Percentiles rank a stretch among this genome's conserved stretches.
phyloP scores from a whole-genome alignment of 2,888 invertebrate genomes.

The Caenorhabditis sp. region DNA sequence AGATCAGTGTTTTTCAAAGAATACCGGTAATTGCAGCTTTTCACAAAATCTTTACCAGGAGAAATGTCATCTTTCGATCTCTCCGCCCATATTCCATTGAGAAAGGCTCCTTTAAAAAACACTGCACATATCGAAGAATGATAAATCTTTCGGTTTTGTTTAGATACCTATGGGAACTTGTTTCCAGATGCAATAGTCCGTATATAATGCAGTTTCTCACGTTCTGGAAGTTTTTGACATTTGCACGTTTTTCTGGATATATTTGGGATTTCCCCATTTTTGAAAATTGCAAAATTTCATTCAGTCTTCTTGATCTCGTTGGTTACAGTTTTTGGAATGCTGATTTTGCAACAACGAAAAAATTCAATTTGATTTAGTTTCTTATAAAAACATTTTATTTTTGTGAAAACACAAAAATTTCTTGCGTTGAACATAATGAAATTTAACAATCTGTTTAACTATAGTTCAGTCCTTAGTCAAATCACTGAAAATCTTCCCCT shows the following conservation, averaged over 20 bases:
- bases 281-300: neutral
- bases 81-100: neutral
- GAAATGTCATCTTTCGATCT: neutral
- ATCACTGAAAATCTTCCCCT: too few relatives aligned
- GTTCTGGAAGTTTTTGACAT: neutral
- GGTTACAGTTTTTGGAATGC: neutral
- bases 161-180: neutral
- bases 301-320: neutral
- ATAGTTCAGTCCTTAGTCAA: too few relatives aligned
- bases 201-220: neutral
- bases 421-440: too few relatives aligned
- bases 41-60: neutral
- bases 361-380: too few relatives aligned
- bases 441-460: too few relatives aligned
- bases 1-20: neutral
- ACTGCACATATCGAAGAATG: neutral
- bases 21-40: neutral
- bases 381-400: too few relatives aligned
- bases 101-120: neutral
- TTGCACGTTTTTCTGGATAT: neutral
- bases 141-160: neutral
- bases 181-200: neutral
- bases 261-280: neutral
- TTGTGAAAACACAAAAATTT: too few relatives aligned
- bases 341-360: neutral